Percentiles rank a stretch among this genome's conserved stretches.
phyloP scores from a whole-genome alignment of 2,113 vertebrate species.

The Cisticola juncidis region DNA sequence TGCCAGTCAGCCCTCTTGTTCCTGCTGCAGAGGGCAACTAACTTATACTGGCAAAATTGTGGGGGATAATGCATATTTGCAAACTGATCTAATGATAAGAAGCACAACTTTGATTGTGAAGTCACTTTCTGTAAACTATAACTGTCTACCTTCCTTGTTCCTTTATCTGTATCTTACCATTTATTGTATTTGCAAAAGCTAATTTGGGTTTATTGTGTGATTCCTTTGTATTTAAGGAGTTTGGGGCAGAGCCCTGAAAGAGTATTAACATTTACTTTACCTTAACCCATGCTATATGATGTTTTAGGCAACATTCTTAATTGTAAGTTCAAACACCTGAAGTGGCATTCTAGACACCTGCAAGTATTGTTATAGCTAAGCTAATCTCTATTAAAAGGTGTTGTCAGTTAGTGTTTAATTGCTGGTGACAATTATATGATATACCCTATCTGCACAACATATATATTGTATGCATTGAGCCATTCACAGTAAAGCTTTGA shows the following conservation, averaged over 20 bases:
- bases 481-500: slow-evolving; percentile 64
- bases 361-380: slow-evolving; percentile 61
- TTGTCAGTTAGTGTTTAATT: slow-evolving; percentile 63
- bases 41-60: slow-evolving; percentile 60
- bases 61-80: slow-evolving; percentile 75
- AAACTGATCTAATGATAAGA: slow-evolving; percentile 85
- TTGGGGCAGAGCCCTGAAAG: slow-evolving; percentile 90
- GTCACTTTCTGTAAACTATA: slow-evolving; percentile 79
- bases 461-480: slow-evolving; percentile 69
- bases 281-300: slow-evolving; percentile 67
- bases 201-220: slow-evolving; percentile 85
- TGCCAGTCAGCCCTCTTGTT: slow-evolving; percentile 65
- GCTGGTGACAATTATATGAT: slow-evolving; percentile 67
- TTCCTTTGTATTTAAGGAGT: slow-evolving; percentile 90
- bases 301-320: slow-evolving; percentile 86
- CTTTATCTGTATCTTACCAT: slow-evolving; percentile 76
- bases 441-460: slow-evolving; percentile 61
- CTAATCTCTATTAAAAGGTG: slow-evolving; percentile 65
- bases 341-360: slow-evolving; percentile 69
- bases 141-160: slow-evolving; percentile 74
- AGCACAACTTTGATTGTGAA: slow-evolving; percentile 89
- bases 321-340: slow-evolving; percentile 67
- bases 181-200: slow-evolving; percentile 77
- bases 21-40: slow-evolving; percentile 64
- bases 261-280: slow-evolving; percentile 71